A percentile compares a stretch with the other conserved stretches of the same genome.
Conservation (phyloP, 2,888 invertebrate species). For the Tribolium freemani region DNA sequence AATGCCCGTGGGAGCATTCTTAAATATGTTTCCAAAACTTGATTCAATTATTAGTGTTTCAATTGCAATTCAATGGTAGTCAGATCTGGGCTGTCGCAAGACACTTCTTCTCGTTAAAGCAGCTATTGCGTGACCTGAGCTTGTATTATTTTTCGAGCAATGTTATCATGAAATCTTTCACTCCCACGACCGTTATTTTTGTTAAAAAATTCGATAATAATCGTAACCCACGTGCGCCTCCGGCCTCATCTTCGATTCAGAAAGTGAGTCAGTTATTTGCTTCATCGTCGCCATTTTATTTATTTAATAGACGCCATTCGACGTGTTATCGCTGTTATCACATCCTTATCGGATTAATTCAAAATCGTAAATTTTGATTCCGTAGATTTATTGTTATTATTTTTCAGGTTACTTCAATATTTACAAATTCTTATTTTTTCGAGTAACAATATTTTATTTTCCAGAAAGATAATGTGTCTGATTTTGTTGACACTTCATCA, state of each 20-base stretch:
- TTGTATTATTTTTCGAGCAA: background rate
- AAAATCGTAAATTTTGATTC: constrained; percentile 43
- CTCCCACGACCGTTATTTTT: constrained; percentile 25
- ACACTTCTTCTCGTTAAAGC: background rate
- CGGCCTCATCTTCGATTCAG: background rate
- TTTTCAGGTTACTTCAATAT: constrained; percentile 52
- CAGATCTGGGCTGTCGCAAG: constrained; percentile 3
- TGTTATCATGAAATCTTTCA: constrained; percentile 13
- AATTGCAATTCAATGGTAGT: background rate
- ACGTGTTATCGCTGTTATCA: constrained; percentile 45
- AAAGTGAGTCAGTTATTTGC: background rate
- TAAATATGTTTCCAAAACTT: too few species aligned
- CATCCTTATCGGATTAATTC: constrained; percentile 37
- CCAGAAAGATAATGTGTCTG: constrained; percentile 41
- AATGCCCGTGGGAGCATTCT: background rate
- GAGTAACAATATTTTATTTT: constrained; percentile 23
- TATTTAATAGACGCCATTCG: constrained; percentile 32
- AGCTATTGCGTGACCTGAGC: constrained; percentile 11
- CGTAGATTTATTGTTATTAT: constrained; percentile 36
- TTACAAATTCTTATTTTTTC: constrained; percentile 45
- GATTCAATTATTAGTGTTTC: background rate
- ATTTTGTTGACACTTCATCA: constrained; percentile 47
- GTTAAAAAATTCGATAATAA: constrained; percentile 3
- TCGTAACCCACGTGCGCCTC: constrained; percentile 7
- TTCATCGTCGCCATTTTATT: constrained; percentile 24